Evolutionary conservation across 2,797 vertebrate species (phyloP), one percentile per base, ranked within the genome.

Genomic region (Cynodonichthys magdalenae): DNA sequence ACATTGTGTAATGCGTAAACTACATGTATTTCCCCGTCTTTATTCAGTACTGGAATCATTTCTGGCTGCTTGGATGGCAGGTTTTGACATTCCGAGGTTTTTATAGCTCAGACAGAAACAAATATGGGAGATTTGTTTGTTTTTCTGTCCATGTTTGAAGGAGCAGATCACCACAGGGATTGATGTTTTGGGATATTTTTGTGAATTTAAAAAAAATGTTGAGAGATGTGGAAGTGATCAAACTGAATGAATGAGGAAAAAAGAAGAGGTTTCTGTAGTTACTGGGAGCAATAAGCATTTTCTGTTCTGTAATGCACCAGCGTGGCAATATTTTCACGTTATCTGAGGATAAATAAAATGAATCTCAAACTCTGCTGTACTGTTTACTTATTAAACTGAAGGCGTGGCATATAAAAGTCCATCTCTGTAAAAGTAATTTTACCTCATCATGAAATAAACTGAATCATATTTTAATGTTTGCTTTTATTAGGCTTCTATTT

Each of bases 221-320:
- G 59, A 63, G 63, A 82, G 59, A 39, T 39, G 50, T 42, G 53
- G 56, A 66, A 28, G 15, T 75, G 42, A 59, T 68, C 72, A 63
- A 69, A 52, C 12, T 5, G 31, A 74, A 66, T 54, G 55, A 53
- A 56, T 64, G 50, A 63, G 54, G 42, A 51, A 36, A 55, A 66
- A 61, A 29, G 29, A 60, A 61, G 51, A 56, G 12, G 29, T 76
- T 76, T 81, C 72, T 59, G 77, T 29, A 19, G 74, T 76, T 69
- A 77, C 63, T 86, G 63, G 72, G 69, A 81, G 63, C 79, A 53
- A 62, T 66, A 17, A 65, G 45, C 27, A 2, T 60, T 80, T 87
- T 80, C 61, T 78, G 79, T 69, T 53, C 69, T 86, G 81, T 70
- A 86, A 84, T 85, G 83, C 66, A 80, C 73, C 51, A 15, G 56